Evolutionary conservation across 2,113 vertebrate species (phyloP).

Genomic region (Labrus mixtus): DNA sequence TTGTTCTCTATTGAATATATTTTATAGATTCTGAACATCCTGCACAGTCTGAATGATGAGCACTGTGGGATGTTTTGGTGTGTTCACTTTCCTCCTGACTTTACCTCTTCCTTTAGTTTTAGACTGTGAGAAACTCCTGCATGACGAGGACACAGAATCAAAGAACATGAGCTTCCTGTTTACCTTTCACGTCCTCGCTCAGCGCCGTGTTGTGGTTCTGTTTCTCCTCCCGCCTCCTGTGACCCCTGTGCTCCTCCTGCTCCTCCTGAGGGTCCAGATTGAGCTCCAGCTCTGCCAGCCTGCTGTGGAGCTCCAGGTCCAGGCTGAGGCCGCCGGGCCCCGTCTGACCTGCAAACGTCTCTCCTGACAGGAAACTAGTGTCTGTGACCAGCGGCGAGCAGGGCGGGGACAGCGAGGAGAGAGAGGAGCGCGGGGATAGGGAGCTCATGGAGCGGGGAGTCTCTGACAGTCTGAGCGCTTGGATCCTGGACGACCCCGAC

Average conservation of each 20-base stretch:
- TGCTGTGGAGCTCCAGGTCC: constrained; percentile 87
- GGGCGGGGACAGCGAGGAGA: constrained; percentile 95
- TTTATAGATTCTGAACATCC: too few relatives aligned
- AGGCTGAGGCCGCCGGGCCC: constrained; percentile 82
- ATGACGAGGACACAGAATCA: too few relatives aligned
- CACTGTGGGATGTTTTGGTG: too few relatives aligned
- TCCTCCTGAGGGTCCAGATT: constrained; percentile 70
- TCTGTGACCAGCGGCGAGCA: constrained; percentile 93
- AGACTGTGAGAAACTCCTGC: too few relatives aligned
- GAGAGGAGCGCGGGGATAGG: constrained; percentile 93
- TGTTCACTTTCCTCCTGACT: too few relatives aligned
- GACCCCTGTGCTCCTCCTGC: constrained; percentile 11
- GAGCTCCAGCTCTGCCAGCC: constrained; percentile 87
- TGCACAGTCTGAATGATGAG: too few relatives aligned
- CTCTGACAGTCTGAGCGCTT: constrained; percentile 87
- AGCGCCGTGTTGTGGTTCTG: constrained; percentile 40
- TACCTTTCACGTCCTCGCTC: constrained; percentile 77
- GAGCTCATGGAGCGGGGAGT: constrained; percentile 95
- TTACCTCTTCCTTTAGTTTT: too few relatives aligned
- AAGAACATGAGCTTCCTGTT: background rate
- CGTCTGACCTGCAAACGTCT: constrained; percentile 84
- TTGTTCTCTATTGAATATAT: too few relatives aligned
- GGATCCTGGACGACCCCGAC: constrained; percentile 70
- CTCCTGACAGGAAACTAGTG: constrained; percentile 85
- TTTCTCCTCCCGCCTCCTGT: constrained; percentile 42